Evolutionary conservation across 2,797 vertebrate genomes (phyloP).

Genomic region (Agapornis canus): DNA sequence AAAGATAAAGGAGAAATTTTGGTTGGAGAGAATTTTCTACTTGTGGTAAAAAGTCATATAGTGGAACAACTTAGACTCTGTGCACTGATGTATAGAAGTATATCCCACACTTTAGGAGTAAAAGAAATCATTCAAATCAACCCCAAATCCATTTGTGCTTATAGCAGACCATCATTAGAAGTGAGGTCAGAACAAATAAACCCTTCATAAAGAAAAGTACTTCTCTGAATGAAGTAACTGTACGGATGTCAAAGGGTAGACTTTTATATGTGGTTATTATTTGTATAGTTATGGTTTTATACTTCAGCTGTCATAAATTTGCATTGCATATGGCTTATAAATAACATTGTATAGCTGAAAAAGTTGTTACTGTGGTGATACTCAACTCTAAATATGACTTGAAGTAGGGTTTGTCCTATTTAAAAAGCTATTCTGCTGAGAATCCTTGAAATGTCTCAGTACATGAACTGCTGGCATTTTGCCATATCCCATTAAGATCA

Average conservation of each 20-base stretch:
- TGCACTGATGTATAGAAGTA: not conserved
- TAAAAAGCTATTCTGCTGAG: constrained; percentile 54
- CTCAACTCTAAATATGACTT: constrained; percentile 46
- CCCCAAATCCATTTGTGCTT: not conserved
- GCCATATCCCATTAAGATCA: constrained; percentile 71
- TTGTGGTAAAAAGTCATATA: not conserved
- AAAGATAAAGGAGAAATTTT: not conserved
- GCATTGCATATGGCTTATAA: not conserved
- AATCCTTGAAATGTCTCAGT: constrained; percentile 40
- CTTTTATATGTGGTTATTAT: not conserved
- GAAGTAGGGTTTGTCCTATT: not conserved
- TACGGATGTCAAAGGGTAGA: not conserved
- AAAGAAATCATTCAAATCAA: not conserved
- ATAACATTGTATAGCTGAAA: not conserved
- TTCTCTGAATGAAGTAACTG: not conserved
- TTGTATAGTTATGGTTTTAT: not conserved
- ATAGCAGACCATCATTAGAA: not conserved
- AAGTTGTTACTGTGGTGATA: constrained; percentile 54
- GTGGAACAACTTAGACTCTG: not conserved
- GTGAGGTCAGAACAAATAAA: not conserved
- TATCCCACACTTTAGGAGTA: not conserved
- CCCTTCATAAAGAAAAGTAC: not conserved
- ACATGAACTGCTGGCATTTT: constrained; percentile 66
- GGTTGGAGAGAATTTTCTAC: not conserved
- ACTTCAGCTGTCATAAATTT: not conserved